These are phyloP conservation scores for Amphibalanus amphitrite DNA, from an alignment of 1,140 invertebrate genomes.

Conservation along the genomic window DNA sequence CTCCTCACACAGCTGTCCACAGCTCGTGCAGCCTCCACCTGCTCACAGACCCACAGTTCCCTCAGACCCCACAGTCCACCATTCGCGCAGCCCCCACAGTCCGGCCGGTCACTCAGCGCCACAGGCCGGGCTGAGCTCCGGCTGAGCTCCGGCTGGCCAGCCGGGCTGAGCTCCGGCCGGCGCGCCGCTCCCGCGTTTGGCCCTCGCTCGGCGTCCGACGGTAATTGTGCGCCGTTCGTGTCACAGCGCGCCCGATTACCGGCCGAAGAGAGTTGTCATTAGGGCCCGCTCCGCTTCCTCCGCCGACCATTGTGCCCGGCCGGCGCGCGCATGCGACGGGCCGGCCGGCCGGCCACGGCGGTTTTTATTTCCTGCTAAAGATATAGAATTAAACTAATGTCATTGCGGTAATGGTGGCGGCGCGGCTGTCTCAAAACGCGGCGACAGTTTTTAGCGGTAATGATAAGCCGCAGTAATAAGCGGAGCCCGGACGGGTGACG, in stretches of 20 bases:
- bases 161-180: no score
- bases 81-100: no score
- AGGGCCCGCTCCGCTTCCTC: background rate
- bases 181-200: no score
- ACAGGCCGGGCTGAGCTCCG: no score
- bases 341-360: no score
- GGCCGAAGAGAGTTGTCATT: background rate
- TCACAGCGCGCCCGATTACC: background rate
- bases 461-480: background rate
- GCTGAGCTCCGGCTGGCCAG: no score
- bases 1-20: no score
- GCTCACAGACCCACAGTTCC: no score
- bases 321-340: background rate
- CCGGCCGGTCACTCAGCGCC: no score
- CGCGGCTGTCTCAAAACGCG: background rate
- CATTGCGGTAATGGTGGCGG: background rate
- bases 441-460: background rate
- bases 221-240: background rate
- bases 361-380: conserved; percentile 2
- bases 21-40: no score
- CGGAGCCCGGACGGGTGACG: background rate
- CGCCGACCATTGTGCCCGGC: background rate
- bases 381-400: conserved; percentile 1
- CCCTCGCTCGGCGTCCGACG: no score
- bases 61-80: no score